Percentiles rank a stretch among this genome's conserved stretches.
Conservation (phyloP, 2,113 vertebrate species). For the Petromus typicus region DNA sequence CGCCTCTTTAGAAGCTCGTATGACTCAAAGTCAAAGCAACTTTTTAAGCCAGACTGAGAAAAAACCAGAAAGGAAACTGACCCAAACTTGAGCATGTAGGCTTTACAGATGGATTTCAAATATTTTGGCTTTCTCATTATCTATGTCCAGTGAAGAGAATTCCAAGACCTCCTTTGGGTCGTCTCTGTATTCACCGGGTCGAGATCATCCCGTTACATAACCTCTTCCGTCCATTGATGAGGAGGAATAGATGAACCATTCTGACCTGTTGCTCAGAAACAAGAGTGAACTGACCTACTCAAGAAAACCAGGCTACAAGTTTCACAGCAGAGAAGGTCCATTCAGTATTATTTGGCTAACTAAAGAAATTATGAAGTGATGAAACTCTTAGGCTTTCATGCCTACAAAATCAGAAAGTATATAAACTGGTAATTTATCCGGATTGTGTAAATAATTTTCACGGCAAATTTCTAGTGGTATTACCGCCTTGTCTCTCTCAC, state of each 20-base stretch:
- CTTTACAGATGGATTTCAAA: slow-evolving; percentile 46
- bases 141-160: not conserved
- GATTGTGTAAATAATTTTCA: slow-evolving; percentile 15
- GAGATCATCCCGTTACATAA: slow-evolving; percentile 65
- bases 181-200: too few species aligned
- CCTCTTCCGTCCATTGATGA: slow-evolving; percentile 16
- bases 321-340: not conserved
- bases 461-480: slow-evolving; percentile 7
- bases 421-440: not conserved
- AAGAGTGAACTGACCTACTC: slow-evolving; percentile 31
- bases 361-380: not conserved
- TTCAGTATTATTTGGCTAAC: not conserved
- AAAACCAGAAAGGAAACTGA: not conserved
- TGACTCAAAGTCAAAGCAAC: slow-evolving; percentile 53
- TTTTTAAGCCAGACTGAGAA: slow-evolving; percentile 29
- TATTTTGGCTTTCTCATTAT: slow-evolving; percentile 16
- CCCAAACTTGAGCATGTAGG: not conserved
- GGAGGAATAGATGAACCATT: slow-evolving; percentile 59
- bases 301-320: slow-evolving; percentile 13
- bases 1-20: not conserved
- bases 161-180: slow-evolving; percentile 30
- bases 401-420: slow-evolving; percentile 10
- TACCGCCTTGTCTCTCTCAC: not conserved
- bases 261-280: slow-evolving; percentile 76
- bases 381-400: slow-evolving; percentile 4